Evolutionary conservation across 1,140 invertebrate genomes (phyloP).

Genomic region (Tetramorium alpestre): DNA sequence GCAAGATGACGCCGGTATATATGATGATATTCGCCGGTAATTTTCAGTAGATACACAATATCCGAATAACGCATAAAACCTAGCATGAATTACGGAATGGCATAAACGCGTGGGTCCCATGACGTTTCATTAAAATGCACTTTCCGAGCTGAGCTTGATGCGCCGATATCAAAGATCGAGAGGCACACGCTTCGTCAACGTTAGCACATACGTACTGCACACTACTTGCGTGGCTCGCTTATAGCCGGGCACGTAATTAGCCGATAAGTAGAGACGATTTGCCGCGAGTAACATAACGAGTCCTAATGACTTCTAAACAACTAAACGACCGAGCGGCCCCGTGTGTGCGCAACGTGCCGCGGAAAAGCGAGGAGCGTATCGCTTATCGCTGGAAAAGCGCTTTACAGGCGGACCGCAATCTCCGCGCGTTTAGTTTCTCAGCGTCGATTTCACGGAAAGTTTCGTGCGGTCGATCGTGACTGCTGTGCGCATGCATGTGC

Average conservation of each 20-base stretch:
- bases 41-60: constrained; percentile 50
- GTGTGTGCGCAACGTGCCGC: background rate
- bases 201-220: background rate
- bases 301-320: constrained; percentile 76
- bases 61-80: constrained; percentile 48
- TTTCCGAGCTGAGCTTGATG: constrained; percentile 37
- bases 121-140: constrained; percentile 60
- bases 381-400: constrained; percentile 54
- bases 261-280: constrained; percentile 78
- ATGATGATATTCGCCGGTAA: constrained; percentile 49
- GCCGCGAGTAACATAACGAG: constrained; percentile 74
- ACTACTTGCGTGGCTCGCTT: constrained; percentile 18
- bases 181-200: constrained; percentile 11
- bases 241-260: constrained; percentile 72
- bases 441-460: constrained; percentile 64
- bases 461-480: constrained; percentile 22
- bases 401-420: constrained; percentile 4
- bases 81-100: constrained; percentile 40
- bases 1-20: too few species aligned
- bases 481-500: background rate
- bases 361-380: constrained; percentile 59
- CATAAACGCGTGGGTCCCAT: constrained; percentile 35
- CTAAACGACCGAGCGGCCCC: constrained; percentile 41
- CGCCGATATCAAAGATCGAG: constrained; percentile 48
- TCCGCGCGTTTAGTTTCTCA: constrained; percentile 39